Evolutionary conservation across 1,140 invertebrate species (phyloP).

Genomic region (Aphelenchoides fujianensis): DNA sequence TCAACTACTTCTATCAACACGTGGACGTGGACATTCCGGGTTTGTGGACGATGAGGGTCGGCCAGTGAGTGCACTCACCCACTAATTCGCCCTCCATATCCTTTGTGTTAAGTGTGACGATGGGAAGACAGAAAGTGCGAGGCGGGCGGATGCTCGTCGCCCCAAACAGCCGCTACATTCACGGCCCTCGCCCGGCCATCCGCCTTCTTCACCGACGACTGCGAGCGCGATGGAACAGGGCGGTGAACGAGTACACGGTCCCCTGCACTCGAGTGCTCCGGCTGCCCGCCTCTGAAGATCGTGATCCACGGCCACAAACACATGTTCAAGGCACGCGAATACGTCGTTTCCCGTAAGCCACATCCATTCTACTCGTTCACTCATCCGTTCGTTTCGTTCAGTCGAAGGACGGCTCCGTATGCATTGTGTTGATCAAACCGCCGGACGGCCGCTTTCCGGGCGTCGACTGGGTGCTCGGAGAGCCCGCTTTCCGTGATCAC

Average conservation of each 20-base stretch:
- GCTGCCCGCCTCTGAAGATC: neutral
- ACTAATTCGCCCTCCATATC: neutral
- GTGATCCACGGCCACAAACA: neutral
- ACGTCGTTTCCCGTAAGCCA: neutral
- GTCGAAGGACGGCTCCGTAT: neutral
- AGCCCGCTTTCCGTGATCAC: neutral
- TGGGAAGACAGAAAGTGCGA: neutral
- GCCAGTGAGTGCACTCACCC: conserved; percentile 8
- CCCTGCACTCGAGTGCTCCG: neutral
- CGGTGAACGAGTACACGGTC: neutral
- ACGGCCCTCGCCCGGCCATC: neutral
- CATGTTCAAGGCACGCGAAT: neutral
- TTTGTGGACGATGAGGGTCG: neutral
- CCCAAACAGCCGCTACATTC: neutral
- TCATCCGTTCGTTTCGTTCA: too few species aligned
- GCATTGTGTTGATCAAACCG: conserved; percentile 8
- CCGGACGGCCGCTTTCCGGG: neutral
- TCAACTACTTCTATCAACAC: conserved; percentile 7
- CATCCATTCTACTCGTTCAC: too few species aligned
- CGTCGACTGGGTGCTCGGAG: neutral
- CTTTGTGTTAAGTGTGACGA: conserved; percentile 1
- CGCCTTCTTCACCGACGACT: neutral
- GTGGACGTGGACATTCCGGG: neutral
- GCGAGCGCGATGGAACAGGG: neutral
- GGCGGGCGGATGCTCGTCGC: neutral